Conservation (phyloP, 2,888 invertebrate species). For the Acleris cristana region DNA sequence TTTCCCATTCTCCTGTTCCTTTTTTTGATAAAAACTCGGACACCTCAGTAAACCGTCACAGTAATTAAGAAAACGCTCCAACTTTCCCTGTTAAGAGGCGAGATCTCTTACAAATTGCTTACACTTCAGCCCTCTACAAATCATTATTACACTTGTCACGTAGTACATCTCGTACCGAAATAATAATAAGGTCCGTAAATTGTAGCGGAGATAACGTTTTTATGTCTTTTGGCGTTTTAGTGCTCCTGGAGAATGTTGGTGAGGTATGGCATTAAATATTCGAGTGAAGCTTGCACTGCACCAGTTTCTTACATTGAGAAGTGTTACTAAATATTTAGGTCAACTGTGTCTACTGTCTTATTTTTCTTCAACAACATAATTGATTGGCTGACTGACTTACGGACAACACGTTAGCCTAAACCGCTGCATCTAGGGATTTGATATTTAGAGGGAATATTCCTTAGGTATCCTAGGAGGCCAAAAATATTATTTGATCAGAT, state of each 20-base stretch:
- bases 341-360: no score
- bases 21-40: neutral
- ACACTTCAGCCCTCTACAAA: conserved; percentile 19
- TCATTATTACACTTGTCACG: conserved; percentile 35
- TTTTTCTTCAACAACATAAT: no score
- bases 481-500: no score
- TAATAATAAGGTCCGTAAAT: conserved; percentile 34
- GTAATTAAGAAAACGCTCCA: conserved; percentile 17
- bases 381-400: no score
- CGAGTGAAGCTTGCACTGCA: neutral
- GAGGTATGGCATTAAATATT: conserved; percentile 18
- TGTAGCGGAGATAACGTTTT: conserved; percentile 35
- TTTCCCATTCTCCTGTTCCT: neutral
- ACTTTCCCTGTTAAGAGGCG: conserved; percentile 32
- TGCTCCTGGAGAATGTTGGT: conserved; percentile 18
- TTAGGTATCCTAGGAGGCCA: no score
- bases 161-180: conserved; percentile 35
- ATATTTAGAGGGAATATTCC: no score
- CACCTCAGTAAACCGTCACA: conserved; percentile 6
- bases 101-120: conserved; percentile 32
- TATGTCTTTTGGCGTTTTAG: conserved; percentile 30
- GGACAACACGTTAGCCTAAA: no score
- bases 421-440: no score
- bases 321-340: no score
- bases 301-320: no score